Conservation (phyloP, 2,797 vertebrate genomes). For the Bovichtus variegatus region DNA sequence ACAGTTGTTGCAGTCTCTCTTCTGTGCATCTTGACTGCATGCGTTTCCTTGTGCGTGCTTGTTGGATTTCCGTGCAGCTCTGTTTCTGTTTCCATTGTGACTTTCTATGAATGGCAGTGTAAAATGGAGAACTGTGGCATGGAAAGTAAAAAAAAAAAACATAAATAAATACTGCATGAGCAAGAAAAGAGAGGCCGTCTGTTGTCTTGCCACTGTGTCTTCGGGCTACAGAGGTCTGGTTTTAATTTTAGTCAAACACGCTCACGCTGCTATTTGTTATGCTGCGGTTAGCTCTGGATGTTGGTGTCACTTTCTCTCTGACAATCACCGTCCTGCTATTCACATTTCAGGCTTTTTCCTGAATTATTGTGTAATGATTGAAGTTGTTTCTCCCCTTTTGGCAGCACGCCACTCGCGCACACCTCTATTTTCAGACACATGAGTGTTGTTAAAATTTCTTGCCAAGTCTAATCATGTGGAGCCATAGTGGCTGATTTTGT, state of each 20-base stretch:
- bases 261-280: slow-evolving; percentile 52
- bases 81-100: slow-evolving; percentile 45
- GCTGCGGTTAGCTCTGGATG: slow-evolving; percentile 57
- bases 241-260: slow-evolving; percentile 58
- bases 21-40: slow-evolving; percentile 9
- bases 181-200: slow-evolving; percentile 33
- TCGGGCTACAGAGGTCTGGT: slow-evolving; percentile 51
- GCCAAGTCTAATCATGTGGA: slow-evolving; percentile 34
- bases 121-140: slow-evolving; percentile 12
- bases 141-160: slow-evolving; percentile 30
- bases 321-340: slow-evolving; percentile 33
- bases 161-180: slow-evolving; percentile 1
- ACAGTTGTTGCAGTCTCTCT: background rate
- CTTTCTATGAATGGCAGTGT: slow-evolving; percentile 49
- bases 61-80: slow-evolving; percentile 28
- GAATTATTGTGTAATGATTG: slow-evolving; percentile 29
- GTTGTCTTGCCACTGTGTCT: slow-evolving; percentile 52
- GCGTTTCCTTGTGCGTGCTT: slow-evolving; percentile 32
- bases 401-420: background rate
- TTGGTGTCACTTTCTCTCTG: slow-evolving; percentile 53
- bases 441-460: background rate
- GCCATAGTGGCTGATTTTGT: slow-evolving; percentile 11
- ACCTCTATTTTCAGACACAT: slow-evolving; percentile 33
- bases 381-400: slow-evolving; percentile 1
- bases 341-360: slow-evolving; percentile 29